These are phyloP conservation scores for Harmothoe impar DNA, from an alignment of 2,888 invertebrate species.

Conservation along the genomic window DNA sequence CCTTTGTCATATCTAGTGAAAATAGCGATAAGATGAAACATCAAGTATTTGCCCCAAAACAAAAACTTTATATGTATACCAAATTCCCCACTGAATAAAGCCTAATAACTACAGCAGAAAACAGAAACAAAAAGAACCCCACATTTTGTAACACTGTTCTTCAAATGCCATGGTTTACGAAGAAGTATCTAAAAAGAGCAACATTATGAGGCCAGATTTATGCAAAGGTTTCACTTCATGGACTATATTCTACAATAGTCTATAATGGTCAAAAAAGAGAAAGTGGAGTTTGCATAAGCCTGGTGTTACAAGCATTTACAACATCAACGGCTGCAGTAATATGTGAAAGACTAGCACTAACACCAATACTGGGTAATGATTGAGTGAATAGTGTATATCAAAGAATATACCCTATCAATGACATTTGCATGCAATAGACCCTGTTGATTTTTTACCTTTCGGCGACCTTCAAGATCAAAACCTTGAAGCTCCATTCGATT, in stretches of 20 bases:
- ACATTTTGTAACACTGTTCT: too few species aligned
- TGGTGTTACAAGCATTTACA: neutral
- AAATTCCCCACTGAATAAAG: too few species aligned
- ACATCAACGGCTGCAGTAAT: neutral
- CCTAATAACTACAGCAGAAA: too few species aligned
- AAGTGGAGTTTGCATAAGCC: neutral
- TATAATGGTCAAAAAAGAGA: neutral
- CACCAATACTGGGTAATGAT: neutral
- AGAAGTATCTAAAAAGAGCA: neutral
- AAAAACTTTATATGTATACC: too few species aligned
- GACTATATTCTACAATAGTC: neutral
- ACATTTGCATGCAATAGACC: neutral
- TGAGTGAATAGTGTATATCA: neutral
- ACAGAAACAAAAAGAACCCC: too few species aligned
- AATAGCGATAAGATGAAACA: too few species aligned
- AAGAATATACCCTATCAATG: neutral
- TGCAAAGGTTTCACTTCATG: neutral
- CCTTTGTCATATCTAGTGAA: too few species aligned
- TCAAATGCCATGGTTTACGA: too few species aligned
- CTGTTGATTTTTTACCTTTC: slow-evolving; percentile 5
- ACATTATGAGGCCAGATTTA: neutral
- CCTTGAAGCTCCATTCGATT: slow-evolving; percentile 40
- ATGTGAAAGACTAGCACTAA: neutral
- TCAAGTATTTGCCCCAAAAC: too few species aligned
- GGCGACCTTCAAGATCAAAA: slow-evolving; percentile 53